phyloP scores from a whole-genome alignment of 2,797 vertebrate species.

The Sebastes vulpes region DNA sequence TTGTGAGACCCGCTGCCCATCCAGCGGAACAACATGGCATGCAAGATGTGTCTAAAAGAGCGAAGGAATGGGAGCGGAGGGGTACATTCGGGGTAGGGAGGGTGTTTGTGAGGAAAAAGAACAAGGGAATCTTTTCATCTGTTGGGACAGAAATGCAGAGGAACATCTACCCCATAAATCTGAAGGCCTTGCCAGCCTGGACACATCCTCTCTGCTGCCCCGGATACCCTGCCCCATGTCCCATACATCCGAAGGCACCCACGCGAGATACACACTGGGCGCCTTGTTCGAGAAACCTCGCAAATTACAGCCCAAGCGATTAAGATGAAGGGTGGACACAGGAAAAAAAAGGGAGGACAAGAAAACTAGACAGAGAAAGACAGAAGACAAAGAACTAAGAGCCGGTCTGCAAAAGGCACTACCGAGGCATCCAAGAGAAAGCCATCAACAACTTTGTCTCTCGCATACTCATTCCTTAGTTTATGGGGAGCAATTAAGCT shows the following conservation, averaged over 20 bases:
- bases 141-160: conserved; percentile 75
- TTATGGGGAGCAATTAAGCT: conserved; percentile 47
- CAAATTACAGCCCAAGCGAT: conserved; percentile 64
- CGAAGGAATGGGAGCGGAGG: conserved; percentile 57
- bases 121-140: conserved; percentile 88
- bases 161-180: conserved; percentile 84
- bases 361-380: conserved; percentile 36
- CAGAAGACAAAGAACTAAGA: conserved; percentile 39
- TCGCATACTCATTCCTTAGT: conserved; percentile 29
- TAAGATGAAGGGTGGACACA: conserved; percentile 55
- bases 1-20: conserved; percentile 51
- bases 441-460: conserved; percentile 40
- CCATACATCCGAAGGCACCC: conserved; percentile 69
- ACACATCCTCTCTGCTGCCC: conserved; percentile 69
- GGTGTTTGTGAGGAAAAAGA: conserved; percentile 67
- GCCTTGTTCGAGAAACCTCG: conserved; percentile 71
- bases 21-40: conserved; percentile 39
- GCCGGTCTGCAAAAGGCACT: conserved; percentile 20
- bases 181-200: conserved; percentile 56
- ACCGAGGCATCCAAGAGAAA: conserved; percentile 31
- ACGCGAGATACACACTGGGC: conserved; percentile 67
- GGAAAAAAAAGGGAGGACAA: conserved; percentile 26
- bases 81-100: conserved; percentile 68
- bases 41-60: conserved; percentile 61
- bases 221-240: conserved; percentile 62